These are phyloP conservation scores for Thereuonema tuberculata DNA, from an alignment of 1,140 invertebrate species.

Conservation along the genomic window DNA sequence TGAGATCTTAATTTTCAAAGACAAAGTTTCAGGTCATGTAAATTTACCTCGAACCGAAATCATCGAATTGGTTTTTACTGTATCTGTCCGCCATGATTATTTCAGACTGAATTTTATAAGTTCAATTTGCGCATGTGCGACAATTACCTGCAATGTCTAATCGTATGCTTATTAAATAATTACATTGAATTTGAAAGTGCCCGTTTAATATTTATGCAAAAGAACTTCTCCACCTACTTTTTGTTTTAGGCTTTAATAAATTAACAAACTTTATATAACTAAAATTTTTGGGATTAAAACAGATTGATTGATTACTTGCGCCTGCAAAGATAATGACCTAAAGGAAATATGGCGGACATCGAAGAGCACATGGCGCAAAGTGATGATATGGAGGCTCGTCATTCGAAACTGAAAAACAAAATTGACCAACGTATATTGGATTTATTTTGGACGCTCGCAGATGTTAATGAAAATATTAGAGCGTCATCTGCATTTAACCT, in stretches of 20 bases:
- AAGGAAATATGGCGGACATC: neutral
- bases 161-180: too few species aligned
- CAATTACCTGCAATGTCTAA: too few species aligned
- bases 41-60: constrained; percentile 3
- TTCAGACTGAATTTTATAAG: neutral
- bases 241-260: too few species aligned
- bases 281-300: too few species aligned
- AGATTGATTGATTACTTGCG: too few species aligned
- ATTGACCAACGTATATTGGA: constrained; percentile 15
- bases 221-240: too few species aligned
- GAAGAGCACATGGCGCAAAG: neutral
- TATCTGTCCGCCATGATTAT: constrained; percentile 8
- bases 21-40: too few species aligned
- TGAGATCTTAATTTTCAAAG: too few species aligned
- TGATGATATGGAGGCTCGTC: neutral
- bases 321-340: too few species aligned
- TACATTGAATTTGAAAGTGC: too few species aligned
- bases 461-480: constrained; percentile 15
- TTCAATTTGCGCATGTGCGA: neutral
- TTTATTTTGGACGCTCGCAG: constrained; percentile 17
- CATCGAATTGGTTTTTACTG: constrained; percentile 3
- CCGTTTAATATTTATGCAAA: too few species aligned
- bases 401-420: constrained; percentile 10
- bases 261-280: too few species aligned
- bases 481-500: constrained; percentile 9